phyloP scores from a whole-genome alignment of 2,113 vertebrate species.

The Bos taurus region ARS-UCD2.0 NC_037330.1:80531001-80531500 shows the following conservation, averaged over 20 bases:
- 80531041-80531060: neutral
- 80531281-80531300: neutral
- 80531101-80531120: neutral
- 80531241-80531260: neutral
- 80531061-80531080: neutral
- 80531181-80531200: neutral
- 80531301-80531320: neutral
- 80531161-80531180: neutral
- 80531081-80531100: neutral
- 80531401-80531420: neutral
- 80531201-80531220: neutral
- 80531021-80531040: neutral
- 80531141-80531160: neutral
- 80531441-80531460: neutral
- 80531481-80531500: neutral
- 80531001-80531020: neutral
- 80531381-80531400: neutral
- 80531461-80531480: neutral
- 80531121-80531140: constrained; percentile 29
- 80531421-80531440: neutral
- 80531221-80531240: neutral
- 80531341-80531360: neutral
- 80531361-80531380: neutral
- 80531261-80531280: neutral
- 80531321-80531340: neutral